Evolutionary conservation across 2,888 invertebrate genomes (phyloP), one percentile per base, ranked within the genome.

Genomic region (Clostera curtula): DNA sequence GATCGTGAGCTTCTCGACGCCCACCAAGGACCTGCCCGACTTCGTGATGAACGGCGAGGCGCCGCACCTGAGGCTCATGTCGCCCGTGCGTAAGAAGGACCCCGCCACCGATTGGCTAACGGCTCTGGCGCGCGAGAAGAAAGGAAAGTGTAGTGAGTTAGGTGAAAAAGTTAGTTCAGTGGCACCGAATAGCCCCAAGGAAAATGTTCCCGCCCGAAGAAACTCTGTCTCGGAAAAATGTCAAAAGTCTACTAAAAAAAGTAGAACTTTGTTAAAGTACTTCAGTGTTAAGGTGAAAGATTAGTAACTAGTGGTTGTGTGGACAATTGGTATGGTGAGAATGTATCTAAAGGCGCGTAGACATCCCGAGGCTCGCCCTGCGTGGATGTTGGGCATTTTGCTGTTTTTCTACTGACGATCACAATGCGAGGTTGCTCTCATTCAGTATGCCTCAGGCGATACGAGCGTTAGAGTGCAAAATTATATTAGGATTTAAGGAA

Each of bases 11-110:
- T 55, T 68, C 34, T 36, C 51, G 24, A 88, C 91, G 1, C 91
- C 91, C 0, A 91, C 91, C 0, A 82, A 85, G 8, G 89, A 93
- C 59, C 64, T 94, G 34, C 94, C 94, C 0, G 90, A 94, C 71
- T 94, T 86, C 49, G 92, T 92, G 0, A 43, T 89, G 7, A 89
- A 90, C 46, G 93, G 93, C 1, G 89, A 89, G 17, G 93, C 93
- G 0, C 93, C 93, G 0, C 93, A 93, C 61, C 60, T 92, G 26
- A 72, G 87, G 18, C 79, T 87, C 24, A 88, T 88, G 83, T 92
- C 93, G 0, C 92, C 93, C 0, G 86, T 85, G 14, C 89, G 89
- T 34, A 85, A 85, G 40, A 80, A 79, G 14, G 87, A 85, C 36
- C 87, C 87, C 25, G 87, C 89, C 38, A 82, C 89, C 0, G 89